Percentiles rank a stretch among this genome's conserved stretches.
phyloP scores from a whole-genome alignment of 2,888 invertebrate species.

The Sepioteuthis lessoniana region DNA sequence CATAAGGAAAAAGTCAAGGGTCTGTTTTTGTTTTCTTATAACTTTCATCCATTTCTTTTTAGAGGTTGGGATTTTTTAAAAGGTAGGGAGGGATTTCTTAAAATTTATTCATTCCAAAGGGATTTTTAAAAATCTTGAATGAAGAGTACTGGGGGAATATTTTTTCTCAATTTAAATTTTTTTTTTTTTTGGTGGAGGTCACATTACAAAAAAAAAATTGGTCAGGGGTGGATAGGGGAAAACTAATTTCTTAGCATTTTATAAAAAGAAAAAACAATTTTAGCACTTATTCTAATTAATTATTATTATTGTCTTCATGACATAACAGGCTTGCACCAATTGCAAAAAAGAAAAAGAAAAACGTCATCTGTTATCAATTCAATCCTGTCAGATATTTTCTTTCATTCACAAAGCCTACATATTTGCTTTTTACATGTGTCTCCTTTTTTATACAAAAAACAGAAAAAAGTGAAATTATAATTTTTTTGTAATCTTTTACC shows the following conservation, averaged over 20 bases:
- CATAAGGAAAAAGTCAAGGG: background rate
- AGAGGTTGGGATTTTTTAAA: no score
- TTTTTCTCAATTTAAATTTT: background rate
- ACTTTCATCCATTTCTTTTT: no score
- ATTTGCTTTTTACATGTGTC: slow-evolving; percentile 3
- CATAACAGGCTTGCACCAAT: background rate
- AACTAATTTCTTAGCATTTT: slow-evolving; percentile 11
- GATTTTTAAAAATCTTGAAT: no score
- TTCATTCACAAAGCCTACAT: background rate
- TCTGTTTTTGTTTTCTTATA: background rate
- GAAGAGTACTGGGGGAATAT: no score
- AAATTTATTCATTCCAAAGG: no score
- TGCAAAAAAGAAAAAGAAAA: background rate
- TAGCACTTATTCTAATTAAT: background rate
- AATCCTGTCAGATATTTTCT: background rate
- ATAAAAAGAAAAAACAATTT: slow-evolving; percentile 12
- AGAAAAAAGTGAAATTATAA: background rate
- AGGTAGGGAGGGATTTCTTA: no score
- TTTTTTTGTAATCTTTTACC: background rate
- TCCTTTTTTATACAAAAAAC: background rate
- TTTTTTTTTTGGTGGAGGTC: background rate
- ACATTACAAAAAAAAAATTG: background rate
- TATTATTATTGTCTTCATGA: background rate
- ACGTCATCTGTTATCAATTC: background rate
- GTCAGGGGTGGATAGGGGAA: background rate